Evolutionary conservation across 2,797 vertebrate genomes (phyloP), one percentile per base, ranked within the genome.

Genomic region (Rhabdomys pumilio): DNA sequence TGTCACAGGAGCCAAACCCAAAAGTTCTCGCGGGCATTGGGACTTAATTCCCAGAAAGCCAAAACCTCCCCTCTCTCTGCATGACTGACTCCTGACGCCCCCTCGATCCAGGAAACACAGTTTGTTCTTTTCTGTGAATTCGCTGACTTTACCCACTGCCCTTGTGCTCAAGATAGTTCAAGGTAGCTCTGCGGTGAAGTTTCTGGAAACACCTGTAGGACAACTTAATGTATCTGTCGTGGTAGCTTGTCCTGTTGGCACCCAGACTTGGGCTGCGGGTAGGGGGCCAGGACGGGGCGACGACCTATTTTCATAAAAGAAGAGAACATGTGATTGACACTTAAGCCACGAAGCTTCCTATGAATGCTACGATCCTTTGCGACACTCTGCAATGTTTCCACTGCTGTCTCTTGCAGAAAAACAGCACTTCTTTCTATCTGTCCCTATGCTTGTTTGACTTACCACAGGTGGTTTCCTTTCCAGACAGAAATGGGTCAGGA

Each of bases 401-500:
- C 31, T 80, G 82, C 89, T 73, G 67, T 34, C 72, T 59, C 50
- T 61, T n/a, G 12, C 34, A 53, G 50, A 72, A 80, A 47, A 81
- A 69, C 53, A 76, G 44, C 50, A 4, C 85, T 59, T 67, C 63
- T 89, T 91, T 31, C 57, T 75, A 31, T 75, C 41, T 41, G 81
- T 47, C n/a, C 73, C 41, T 92, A 12, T 15, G 83, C 75, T 80
- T 57, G 50, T 76, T 72, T 50, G 55, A 83, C n/a, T 95, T 57
- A 81, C 90, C 94, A 8, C 89, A 82, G 89, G 92, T 76, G 22
- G 72, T 94, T 97, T 96, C 92, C 79, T 92, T 61, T 93, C 61
- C 38, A 0, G 2, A 50, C 77, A 6, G 84, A 97, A 97, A 65
- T 93, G 94, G 95, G 97, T 96, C 97, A 97, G 94, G 63, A 88